Conservation (phyloP, 2,797 vertebrate species). For the Pseudochirops cupreus region DNA sequence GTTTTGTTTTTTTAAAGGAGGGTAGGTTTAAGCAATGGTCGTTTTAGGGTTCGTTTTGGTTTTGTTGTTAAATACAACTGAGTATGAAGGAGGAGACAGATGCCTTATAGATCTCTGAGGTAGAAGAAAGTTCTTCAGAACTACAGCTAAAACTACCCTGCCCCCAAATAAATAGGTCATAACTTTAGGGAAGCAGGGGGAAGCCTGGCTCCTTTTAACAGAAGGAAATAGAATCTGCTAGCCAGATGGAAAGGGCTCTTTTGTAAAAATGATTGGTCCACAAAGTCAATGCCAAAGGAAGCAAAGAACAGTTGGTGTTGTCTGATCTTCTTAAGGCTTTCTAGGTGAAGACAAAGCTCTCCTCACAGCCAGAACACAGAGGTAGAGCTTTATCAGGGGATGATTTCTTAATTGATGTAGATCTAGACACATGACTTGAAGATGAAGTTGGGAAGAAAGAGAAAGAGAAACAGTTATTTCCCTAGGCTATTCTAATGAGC, state of each 20-base stretch:
- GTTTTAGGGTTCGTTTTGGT: background rate
- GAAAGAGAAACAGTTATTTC: background rate
- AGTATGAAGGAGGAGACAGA: background rate
- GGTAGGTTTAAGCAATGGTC: background rate
- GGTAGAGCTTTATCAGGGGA: background rate
- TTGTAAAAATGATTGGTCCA: background rate
- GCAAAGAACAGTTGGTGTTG: background rate
- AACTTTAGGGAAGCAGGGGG: background rate
- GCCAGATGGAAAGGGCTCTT: background rate
- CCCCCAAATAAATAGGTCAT: background rate
- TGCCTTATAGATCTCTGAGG: background rate
- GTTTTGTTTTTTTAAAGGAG: background rate
- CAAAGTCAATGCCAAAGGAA: conserved; percentile 10
- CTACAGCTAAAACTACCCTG: background rate
- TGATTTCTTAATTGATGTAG: background rate
- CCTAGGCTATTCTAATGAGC: background rate
- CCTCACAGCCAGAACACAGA: background rate
- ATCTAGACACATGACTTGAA: background rate
- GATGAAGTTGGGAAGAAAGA: background rate
- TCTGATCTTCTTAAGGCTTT: conserved; percentile 3
- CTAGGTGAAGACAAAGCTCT: background rate
- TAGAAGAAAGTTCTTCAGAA: background rate
- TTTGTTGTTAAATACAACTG: background rate
- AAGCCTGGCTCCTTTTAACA: background rate
- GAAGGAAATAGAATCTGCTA: background rate